These are phyloP conservation scores for Chaetoderma sp. DNA, from an alignment of 2,888 invertebrate species.

Conservation along the genomic window DNA sequence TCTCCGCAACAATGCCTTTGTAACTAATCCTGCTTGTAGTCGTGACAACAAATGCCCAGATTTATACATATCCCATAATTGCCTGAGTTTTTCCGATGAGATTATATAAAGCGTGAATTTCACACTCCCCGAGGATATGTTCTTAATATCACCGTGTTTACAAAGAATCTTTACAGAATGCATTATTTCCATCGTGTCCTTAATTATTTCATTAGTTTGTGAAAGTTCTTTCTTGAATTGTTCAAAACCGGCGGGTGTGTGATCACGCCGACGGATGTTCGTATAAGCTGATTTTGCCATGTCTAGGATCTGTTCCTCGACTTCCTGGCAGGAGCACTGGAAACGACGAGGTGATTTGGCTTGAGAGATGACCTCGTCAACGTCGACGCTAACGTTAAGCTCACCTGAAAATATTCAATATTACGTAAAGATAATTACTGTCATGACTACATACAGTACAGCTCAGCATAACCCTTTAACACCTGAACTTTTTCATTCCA, in stretches of 20 bases:
- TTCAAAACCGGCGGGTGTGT: constrained; percentile 43
- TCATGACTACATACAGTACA: too few relatives aligned
- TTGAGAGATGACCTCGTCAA: constrained; percentile 36
- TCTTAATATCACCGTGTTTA: constrained; percentile 41
- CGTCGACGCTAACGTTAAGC: constrained; percentile 44
- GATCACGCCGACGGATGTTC: constrained; percentile 41
- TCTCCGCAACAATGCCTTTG: constrained; percentile 25
- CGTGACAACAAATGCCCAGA: constrained; percentile 35
- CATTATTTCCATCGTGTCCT: constrained; percentile 46
- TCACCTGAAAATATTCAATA: constrained; percentile 44
- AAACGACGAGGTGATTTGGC: constrained; percentile 25
- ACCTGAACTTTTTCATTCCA: too few relatives aligned
- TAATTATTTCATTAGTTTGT: constrained; percentile 43
- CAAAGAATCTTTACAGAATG: constrained; percentile 46
- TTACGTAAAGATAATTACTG: too few relatives aligned
- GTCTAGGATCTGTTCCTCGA: constrained; percentile 44
- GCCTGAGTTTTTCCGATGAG: constrained; percentile 30
- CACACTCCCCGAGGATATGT: constrained; percentile 43
- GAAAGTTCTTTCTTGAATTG: constrained; percentile 47
- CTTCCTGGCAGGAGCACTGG: constrained; percentile 43
- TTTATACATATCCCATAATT: constrained; percentile 40
- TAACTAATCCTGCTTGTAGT: constrained; percentile 40
- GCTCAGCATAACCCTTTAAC: too few relatives aligned
- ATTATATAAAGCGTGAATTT: constrained; percentile 34
- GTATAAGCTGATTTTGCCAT: constrained; percentile 46